These are phyloP conservation scores for Papilio glaucus DNA, from an alignment of 1,140 invertebrate species.

Conservation along the genomic window DNA sequence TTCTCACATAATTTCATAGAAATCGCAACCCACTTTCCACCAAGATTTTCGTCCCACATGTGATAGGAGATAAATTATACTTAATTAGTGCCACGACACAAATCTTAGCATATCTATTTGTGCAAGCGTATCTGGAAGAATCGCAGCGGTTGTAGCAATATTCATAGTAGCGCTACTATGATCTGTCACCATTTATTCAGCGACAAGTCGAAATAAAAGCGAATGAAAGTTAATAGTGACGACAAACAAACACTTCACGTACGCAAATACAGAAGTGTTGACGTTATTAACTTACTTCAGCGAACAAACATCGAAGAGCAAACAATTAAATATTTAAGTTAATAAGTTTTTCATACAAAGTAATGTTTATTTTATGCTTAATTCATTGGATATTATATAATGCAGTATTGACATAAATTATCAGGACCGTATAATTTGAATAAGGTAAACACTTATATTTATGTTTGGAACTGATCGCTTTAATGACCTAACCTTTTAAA, in stretches of 20 bases:
- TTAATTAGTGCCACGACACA: no score
- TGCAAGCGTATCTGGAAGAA: background rate
- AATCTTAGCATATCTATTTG: no score
- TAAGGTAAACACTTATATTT: background rate
- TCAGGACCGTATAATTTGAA: background rate
- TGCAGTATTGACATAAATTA: background rate
- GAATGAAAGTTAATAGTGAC: background rate
- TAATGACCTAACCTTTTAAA: no score
- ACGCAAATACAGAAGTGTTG: background rate
- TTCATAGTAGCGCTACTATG: background rate
- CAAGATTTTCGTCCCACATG: no score
- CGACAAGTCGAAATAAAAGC: background rate
- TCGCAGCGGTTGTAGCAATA: background rate
- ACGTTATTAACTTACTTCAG: constrained; percentile 15
- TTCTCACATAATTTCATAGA: no score
- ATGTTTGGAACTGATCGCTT: no score
- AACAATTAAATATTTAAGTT: background rate
- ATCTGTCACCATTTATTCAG: background rate
- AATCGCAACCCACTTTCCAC: no score
- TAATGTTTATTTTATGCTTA: background rate
- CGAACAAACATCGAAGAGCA: constrained; percentile 5
- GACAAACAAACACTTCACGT: background rate
- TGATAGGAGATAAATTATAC: no score
- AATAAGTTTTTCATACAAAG: background rate
- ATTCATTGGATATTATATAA: background rate